Percentiles rank a stretch among this genome's conserved stretches.
phyloP scores from a whole-genome alignment of 2,113 vertebrate species.

The Elaphurus davidianus region DNA sequence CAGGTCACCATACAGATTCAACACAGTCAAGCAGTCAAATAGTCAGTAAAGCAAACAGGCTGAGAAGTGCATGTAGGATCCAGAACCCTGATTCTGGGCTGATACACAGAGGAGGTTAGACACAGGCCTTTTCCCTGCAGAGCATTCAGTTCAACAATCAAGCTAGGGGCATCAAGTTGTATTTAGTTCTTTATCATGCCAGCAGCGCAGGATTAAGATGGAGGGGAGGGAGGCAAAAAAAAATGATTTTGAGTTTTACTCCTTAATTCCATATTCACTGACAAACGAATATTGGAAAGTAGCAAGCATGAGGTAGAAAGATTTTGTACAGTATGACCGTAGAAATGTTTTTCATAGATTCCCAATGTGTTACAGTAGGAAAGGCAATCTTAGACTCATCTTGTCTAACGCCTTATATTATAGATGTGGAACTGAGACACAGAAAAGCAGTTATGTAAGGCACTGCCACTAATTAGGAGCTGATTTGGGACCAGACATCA shows the following conservation, averaged over 20 bases:
- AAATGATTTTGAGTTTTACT: neutral
- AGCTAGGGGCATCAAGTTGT: neutral
- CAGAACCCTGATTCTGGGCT: neutral
- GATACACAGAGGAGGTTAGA: neutral
- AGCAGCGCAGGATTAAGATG: neutral
- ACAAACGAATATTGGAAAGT: neutral
- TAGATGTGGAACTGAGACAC: neutral
- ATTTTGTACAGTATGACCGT: neutral
- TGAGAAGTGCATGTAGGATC: neutral
- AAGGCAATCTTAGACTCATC: neutral
- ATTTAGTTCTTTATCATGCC: slow-evolving; percentile 9
- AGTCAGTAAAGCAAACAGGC: neutral
- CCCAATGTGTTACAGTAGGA: neutral
- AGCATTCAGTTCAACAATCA: slow-evolving; percentile 24
- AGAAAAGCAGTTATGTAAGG: neutral
- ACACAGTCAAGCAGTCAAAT: neutral
- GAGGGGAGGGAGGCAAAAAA: neutral
- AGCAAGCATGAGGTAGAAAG: neutral
- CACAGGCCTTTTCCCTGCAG: neutral
- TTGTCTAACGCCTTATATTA: neutral
- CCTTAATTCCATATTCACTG: slow-evolving; percentile 4
- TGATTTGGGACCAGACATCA: neutral
- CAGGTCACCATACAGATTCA: slow-evolving; percentile 6
- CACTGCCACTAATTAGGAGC: neutral
- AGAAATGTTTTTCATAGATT: neutral